phyloP scores from a whole-genome alignment of 2,888 invertebrate species.

The Lamellibrachia satsuma region DNA sequence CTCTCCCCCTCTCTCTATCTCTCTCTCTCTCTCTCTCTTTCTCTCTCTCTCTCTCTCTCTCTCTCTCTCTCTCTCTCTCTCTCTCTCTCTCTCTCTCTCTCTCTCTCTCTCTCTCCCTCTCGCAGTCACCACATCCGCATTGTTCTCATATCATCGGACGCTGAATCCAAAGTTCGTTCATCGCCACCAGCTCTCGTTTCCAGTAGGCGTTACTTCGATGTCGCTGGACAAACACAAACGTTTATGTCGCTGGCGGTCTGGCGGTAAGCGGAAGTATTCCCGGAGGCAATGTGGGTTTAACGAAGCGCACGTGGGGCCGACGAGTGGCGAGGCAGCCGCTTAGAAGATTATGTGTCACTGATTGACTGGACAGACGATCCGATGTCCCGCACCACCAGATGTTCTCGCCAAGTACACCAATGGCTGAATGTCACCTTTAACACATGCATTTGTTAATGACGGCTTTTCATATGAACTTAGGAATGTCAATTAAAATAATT shows the following conservation, averaged over 20 bases:
- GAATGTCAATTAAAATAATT: too few relatives aligned
- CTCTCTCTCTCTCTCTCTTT: neutral
- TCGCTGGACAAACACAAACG: constrained; percentile 3
- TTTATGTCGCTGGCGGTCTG: neutral
- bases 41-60: too few relatives aligned
- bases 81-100: neutral
- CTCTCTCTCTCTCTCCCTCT: neutral
- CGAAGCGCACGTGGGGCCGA: neutral
- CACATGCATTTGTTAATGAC: neutral
- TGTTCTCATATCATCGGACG: neutral
- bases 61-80: too few relatives aligned
- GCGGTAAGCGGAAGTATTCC: neutral
- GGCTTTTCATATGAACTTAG: neutral
- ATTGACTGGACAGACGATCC: neutral
- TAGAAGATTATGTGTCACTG: neutral
- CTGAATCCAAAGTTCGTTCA: neutral
- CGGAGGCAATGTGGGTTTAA: neutral
- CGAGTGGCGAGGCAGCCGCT: neutral
- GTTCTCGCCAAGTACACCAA: neutral
- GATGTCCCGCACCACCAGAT: neutral
- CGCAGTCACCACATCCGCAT: neutral
- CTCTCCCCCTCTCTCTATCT: neutral
- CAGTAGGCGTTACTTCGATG: neutral
- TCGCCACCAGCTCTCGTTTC: neutral
- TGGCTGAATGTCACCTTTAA: neutral